phyloP scores from a whole-genome alignment of 2,113 vertebrate genomes.

The Machaerirhynchus nigripectus region DNA sequence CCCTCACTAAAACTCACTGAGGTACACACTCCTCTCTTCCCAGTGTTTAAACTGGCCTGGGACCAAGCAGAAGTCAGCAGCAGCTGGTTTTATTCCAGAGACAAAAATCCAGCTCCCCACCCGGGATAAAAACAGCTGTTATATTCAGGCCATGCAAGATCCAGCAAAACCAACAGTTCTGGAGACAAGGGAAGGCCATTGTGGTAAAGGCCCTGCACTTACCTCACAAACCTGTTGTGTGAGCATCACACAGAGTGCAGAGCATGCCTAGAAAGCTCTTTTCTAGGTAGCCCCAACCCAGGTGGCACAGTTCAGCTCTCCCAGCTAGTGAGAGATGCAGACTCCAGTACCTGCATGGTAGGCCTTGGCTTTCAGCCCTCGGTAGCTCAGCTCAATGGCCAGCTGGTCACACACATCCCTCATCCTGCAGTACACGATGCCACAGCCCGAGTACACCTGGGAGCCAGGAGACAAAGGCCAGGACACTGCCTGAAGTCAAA shows the following conservation, averaged over 20 bases:
- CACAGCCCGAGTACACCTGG: slow-evolving; percentile 79
- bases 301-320: not conserved
- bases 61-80: not conserved
- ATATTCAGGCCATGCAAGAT: not conserved
- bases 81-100: not conserved
- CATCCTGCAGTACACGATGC: slow-evolving; percentile 96
- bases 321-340: not conserved
- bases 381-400: slow-evolving; percentile 84
- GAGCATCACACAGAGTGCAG: not conserved
- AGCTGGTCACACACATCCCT: slow-evolving; percentile 91
- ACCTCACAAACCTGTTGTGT: not conserved
- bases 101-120: not conserved
- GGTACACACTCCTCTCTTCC: not conserved
- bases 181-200: not conserved
- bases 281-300: not conserved
- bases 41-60: not conserved
- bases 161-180: not conserved
- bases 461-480: not conserved
- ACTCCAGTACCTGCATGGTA: slow-evolving; percentile 90
- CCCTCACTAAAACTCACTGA: not conserved
- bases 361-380: slow-evolving; percentile 86
- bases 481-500: not conserved
- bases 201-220: not conserved
- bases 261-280: not conserved
- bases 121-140: not conserved